Conservation (phyloP, 2,113 vertebrate genomes). For the Emydura subglobosa region DNA sequence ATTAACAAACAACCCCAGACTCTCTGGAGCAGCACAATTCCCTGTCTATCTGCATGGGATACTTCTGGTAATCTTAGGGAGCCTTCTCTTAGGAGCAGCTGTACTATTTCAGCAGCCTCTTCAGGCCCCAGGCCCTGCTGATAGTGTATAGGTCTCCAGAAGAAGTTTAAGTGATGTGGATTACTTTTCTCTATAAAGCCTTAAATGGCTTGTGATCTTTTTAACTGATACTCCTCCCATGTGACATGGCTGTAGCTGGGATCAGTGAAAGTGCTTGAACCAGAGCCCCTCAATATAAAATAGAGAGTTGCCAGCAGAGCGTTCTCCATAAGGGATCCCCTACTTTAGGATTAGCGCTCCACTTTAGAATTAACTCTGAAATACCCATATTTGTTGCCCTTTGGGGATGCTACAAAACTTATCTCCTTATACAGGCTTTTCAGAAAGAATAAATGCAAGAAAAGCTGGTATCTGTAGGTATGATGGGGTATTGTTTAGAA, state of each 20-base stretch:
- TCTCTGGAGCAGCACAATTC: not conserved
- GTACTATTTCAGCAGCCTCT: not conserved
- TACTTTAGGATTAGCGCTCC: too few species aligned
- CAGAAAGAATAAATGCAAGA: not conserved
- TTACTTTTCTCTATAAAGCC: not conserved
- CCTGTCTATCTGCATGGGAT: rapidly evolving
- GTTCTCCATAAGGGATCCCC: too few species aligned
- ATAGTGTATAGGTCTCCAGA: not conserved
- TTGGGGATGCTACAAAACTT: not conserved
- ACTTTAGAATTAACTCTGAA: too few species aligned
- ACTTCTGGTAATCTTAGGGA: not conserved
- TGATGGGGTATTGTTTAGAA: not conserved
- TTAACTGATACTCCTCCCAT: not conserved
- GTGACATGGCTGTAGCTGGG: too few species aligned
- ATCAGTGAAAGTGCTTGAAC: too few species aligned
- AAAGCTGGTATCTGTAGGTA: not conserved
- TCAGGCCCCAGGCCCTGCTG: not conserved
- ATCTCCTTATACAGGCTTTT: not conserved
- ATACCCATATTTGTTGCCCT: not conserved
- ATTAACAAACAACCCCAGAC: not conserved
- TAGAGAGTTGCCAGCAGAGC: too few species aligned
- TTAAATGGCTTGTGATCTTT: not conserved
- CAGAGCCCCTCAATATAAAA: too few species aligned
- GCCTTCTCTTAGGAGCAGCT: not conserved
- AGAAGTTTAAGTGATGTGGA: not conserved